Evolutionary conservation across 2,888 invertebrate genomes (phyloP), one percentile per base, ranked within the genome.

Genomic region (Xylota sylvarum): DNA sequence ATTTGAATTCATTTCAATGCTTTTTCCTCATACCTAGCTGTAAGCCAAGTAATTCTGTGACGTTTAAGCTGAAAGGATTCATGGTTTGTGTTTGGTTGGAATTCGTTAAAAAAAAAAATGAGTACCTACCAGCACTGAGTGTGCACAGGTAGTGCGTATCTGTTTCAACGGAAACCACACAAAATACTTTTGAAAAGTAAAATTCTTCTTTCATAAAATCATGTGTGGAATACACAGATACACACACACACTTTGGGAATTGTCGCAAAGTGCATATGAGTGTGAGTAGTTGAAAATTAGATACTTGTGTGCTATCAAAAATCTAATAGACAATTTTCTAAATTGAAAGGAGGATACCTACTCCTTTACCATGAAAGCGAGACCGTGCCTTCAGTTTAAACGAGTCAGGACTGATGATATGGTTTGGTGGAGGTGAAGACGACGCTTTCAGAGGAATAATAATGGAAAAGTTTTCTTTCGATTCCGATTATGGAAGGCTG

Each of bases 271-370:
- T 32, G n/a, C n/a, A n/a, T n/a, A n/a, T 0, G n/a, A 14, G 30
- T 6, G 30, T 30, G 62, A 46, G 64, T 64, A 64, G 48, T 35
- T 64, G 10, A 0, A 32, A 12, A 17, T 46, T 46, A 23, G 23
- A 23, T 23, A 23, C 50, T 23, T 48, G 23, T 50, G 23, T 23
- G 46, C 48, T 64, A 48, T 64, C 32, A 27, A 32, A 46, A 48
- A 48, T 35, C 48, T 32, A 32, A 17, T 48, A 12, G 64, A 64
- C 46, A 64, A 48, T 48, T 64, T 48, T 48, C 32, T 64, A 64
- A 64, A 64, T 64, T 64, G 64, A 48, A 64, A 48, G 3, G 23
- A 23, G 23, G 23, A 3, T 23, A n/a, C 48, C 17, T 17, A 32
- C n/a, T 48, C 30, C 43, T 30, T 14, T 5, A 19, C n/a, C 12